phyloP scores from a whole-genome alignment of 2,797 vertebrate genomes.

The Fistularia tabacaria region DNA sequence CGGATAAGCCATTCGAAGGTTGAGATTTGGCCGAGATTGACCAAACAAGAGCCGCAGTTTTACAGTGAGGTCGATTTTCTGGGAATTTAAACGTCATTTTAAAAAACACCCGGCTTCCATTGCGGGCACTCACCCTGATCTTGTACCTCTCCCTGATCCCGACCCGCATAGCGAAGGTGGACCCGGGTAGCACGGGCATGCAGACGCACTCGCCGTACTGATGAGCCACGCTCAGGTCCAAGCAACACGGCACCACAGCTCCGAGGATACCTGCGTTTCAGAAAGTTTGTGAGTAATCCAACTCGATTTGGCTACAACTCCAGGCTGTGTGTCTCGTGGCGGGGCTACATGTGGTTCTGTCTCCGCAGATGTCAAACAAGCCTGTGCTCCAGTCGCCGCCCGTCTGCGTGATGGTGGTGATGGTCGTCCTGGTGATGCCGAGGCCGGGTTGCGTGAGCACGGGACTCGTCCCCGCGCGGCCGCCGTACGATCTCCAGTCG shows the following conservation, averaged over 20 bases:
- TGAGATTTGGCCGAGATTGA: no score
- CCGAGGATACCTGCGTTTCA: conserved; percentile 75
- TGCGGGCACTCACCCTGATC: conserved; percentile 74
- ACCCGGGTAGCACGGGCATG: conserved; percentile 80
- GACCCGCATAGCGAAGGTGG: conserved; percentile 81
- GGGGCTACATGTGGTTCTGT: conserved; percentile 75
- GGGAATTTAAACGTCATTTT: no score
- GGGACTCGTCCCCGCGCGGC: conserved; percentile 29
- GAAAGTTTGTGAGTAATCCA: neutral
- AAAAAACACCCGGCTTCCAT: no score
- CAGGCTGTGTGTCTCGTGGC: neutral
- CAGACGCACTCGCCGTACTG: conserved; percentile 81
- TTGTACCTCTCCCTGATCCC: conserved; percentile 83
- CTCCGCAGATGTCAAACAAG: conserved; percentile 77
- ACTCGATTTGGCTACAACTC: conserved; percentile 77
- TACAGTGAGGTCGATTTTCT: no score
- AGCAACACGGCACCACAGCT: conserved; percentile 70
- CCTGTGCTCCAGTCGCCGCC: conserved; percentile 79
- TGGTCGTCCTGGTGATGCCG: conserved; percentile 68
- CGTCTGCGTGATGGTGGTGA: conserved; percentile 76
- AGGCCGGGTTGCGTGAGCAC: conserved; percentile 75
- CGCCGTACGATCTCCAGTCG: conserved; percentile 15
- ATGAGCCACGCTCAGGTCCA: conserved; percentile 80
- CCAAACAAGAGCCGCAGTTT: no score
- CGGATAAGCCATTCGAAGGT: no score